phyloP scores from a whole-genome alignment of 2,888 invertebrate species.

The Polia nebulosa region DNA sequence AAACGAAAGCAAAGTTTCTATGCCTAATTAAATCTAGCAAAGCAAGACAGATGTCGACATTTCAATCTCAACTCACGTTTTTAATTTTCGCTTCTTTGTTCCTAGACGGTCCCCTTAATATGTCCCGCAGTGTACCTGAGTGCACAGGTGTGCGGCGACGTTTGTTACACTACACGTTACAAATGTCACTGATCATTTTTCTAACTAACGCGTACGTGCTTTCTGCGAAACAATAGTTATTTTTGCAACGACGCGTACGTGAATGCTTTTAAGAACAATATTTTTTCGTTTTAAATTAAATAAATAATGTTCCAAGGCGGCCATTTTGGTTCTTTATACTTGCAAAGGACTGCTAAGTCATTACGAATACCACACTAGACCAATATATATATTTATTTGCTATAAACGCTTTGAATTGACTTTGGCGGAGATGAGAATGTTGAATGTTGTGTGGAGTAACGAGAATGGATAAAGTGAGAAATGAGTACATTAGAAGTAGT shows the following conservation, averaged over 20 bases:
- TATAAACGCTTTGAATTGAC: not conserved
- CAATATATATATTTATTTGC: not conserved
- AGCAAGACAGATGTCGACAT: not conserved
- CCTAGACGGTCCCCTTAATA: conserved; percentile 11
- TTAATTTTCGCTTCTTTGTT: conserved; percentile 21
- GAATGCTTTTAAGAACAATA: not conserved
- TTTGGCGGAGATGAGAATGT: no score
- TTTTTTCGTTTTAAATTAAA: not conserved
- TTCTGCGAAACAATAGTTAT: conserved; percentile 6
- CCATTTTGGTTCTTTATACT: not conserved
- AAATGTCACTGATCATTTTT: conserved; percentile 56
- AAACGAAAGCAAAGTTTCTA: not conserved
- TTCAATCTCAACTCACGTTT: conserved; percentile 2
- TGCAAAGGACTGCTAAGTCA: not conserved
- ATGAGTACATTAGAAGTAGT: no score
- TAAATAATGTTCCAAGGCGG: not conserved
- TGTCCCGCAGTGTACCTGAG: conserved; percentile 48
- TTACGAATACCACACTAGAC: not conserved
- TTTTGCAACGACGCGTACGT: conserved; percentile 8
- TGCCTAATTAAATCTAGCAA: not conserved
- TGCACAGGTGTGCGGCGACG: conserved; percentile 41
- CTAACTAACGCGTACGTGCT: conserved; percentile 37
- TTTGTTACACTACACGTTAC: conserved; percentile 41
- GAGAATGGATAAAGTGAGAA: no score
- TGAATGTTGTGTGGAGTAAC: no score